phyloP scores from a whole-genome alignment of 2,113 vertebrate species.

The Ictalurus punctatus region DNA sequence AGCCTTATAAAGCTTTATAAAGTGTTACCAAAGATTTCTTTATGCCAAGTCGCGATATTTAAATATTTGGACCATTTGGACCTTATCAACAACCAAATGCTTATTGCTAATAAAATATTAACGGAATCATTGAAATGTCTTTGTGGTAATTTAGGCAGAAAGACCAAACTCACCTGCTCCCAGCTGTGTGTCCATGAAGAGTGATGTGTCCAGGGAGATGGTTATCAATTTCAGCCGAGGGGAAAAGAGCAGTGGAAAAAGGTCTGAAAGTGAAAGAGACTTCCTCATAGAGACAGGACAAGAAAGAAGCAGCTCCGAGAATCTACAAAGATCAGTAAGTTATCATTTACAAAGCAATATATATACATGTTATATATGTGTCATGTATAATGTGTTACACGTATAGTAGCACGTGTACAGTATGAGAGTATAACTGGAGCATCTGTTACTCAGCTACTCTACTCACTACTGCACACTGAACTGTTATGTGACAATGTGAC shows the following conservation, averaged over 20 bases:
- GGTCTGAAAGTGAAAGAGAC: too few relatives aligned
- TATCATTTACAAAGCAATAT: too few relatives aligned
- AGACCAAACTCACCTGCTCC: background rate
- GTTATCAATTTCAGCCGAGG: background rate
- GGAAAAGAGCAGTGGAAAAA: too few relatives aligned
- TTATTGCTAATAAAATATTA: background rate
- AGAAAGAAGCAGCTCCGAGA: too few relatives aligned
- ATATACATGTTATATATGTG: too few relatives aligned
- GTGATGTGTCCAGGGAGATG: background rate
- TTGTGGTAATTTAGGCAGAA: background rate
- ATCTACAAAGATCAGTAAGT: too few relatives aligned
- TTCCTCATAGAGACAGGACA: too few relatives aligned
- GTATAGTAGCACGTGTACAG: too few relatives aligned
- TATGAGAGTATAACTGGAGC: too few relatives aligned
- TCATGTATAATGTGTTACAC: too few relatives aligned
- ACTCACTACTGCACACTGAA: too few relatives aligned
- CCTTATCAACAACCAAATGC: background rate
- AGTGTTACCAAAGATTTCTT: background rate
- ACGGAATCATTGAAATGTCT: background rate
- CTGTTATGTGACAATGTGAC: background rate
- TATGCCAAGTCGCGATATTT: background rate
- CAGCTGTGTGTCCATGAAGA: constrained; percentile 24
- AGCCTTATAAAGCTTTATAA: background rate
- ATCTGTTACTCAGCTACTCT: too few relatives aligned
- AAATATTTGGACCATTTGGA: background rate